These are phyloP conservation scores for Acanthoscelides obtectus DNA, from an alignment of 2,888 invertebrate species.

Conservation along the genomic window DNA sequence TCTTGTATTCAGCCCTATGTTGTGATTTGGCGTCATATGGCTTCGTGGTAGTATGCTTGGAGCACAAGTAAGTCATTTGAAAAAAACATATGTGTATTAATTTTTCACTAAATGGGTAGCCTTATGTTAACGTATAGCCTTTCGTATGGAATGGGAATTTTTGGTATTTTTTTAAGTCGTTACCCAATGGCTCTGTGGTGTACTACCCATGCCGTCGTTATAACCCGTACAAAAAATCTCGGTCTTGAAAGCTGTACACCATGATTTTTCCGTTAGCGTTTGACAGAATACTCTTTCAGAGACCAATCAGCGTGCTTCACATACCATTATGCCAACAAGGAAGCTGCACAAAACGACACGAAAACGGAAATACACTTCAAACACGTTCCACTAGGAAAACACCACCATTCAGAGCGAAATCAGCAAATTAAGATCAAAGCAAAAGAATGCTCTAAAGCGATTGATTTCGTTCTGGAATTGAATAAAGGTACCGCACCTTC, in stretches of 20 bases:
- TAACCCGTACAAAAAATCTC: too few species aligned
- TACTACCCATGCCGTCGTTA: too few species aligned
- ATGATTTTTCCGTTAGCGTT: too few species aligned
- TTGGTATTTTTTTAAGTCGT: too few species aligned
- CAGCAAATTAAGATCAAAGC: conserved; percentile 49
- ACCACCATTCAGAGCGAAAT: conserved; percentile 43
- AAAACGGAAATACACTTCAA: conserved; percentile 39
- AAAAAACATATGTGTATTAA: too few species aligned
- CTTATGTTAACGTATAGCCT: too few species aligned
- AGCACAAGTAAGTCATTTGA: conserved; percentile 54
- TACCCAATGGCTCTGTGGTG: too few species aligned
- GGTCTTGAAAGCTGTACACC: too few species aligned
- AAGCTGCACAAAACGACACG: conserved; percentile 38
- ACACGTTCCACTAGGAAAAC: conserved; percentile 39
- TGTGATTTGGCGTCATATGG: conserved; percentile 62
- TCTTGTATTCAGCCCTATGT: conserved; percentile 57
- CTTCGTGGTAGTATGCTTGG: conserved; percentile 59
- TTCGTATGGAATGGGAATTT: too few species aligned
- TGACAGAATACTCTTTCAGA: too few species aligned
- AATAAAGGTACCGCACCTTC: conserved; percentile 48
- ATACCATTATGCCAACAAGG: conserved; percentile 45
- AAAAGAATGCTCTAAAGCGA: conserved; percentile 49
- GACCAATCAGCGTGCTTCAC: conserved; percentile 48
- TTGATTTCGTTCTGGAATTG: conserved; percentile 50
- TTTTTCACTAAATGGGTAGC: too few species aligned